Evolutionary conservation across 2,113 vertebrate genomes (phyloP).

Genomic region (Thomomys bottae): DNA sequence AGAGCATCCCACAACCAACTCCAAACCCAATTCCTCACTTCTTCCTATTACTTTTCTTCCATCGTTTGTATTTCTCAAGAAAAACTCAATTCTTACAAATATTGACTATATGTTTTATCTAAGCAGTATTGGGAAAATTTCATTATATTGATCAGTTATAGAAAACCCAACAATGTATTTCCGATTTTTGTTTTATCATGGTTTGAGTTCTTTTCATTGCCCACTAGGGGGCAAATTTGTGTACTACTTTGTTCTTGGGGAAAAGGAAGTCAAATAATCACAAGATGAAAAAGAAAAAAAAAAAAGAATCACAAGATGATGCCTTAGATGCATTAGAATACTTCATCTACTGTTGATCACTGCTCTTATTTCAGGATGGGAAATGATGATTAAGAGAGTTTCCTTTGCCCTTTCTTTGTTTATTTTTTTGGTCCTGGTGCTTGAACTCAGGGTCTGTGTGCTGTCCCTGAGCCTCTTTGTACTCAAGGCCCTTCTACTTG

Average conservation of each 20-base stretch:
- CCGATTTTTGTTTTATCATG: not conserved
- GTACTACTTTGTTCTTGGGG: not conserved
- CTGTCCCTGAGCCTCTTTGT: no score
- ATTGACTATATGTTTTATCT: not conserved
- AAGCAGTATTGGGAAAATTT: not conserved
- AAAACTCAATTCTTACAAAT: not conserved
- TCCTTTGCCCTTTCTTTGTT: not conserved
- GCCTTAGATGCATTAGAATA: not conserved
- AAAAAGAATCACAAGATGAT: not conserved
- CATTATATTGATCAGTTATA: not conserved
- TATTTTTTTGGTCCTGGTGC: no score
- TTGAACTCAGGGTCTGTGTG: no score
- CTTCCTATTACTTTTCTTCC: not conserved
- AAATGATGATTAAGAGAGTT: not conserved
- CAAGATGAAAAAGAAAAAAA: no score
- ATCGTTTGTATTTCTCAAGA: not conserved
- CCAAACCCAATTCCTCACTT: not conserved
- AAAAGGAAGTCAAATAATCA: not conserved
- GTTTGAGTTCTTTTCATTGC: not conserved
- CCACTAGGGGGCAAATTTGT: slow-evolving; percentile 67
- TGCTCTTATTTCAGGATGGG: not conserved
- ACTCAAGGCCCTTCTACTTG: no score
- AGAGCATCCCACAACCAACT: not conserved
- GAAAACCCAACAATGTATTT: not conserved
- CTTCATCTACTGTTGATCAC: not conserved